Evolutionary conservation across 2,888 invertebrate species (phyloP), one percentile per base, ranked within the genome.

Genomic region (Polydesmus complanatus): DNA sequence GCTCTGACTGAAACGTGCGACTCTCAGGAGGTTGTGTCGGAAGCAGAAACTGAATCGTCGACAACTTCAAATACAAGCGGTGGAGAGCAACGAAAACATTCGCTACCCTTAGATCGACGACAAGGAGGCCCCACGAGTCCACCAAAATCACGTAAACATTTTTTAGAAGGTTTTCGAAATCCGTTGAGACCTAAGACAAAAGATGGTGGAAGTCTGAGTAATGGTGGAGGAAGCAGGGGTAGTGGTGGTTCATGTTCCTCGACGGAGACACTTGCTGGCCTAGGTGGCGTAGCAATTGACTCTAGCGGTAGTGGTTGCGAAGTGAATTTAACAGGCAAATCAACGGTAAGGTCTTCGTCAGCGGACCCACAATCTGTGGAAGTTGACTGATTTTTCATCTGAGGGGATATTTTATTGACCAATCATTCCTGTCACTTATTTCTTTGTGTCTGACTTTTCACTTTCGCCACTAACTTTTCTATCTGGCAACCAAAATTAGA

Each of bases 111-210:
- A 27, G 63, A 62, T 18, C 23, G 27, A 23, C 56, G 63, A 27
- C 74, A 76, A 3, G 59, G 54, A 27, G 53, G 69, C 58, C 74
- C 75, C 5, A 73, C 73, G 21, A 74, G 74, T 65, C 75, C 74
- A 19, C 76, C 77, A 53, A 78, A 78, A 68, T 75, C 75, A 66
- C 78, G 76, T 65, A 70, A 72, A 62, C 73, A 72, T 67, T 78
- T 82, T 68, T 79, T 83, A 69, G 81, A 81, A 68, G 82, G 82
- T 66, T 81, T 82, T 71, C 76, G 78, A 65, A 80, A 80, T 71
- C 81, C 81, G 3, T 73, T 82, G 65, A 76, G 78, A 63, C 73
- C 75, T 60, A 73, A 80, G 68, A 77, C 80, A 67, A 76, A 77
- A 68, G 78, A 76, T 58, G 78, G 78, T 60, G 70, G 58, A 50